These are phyloP conservation scores for Phymatocera aterrima DNA, from an alignment of 2,888 invertebrate genomes.

Conservation along the genomic window DNA sequence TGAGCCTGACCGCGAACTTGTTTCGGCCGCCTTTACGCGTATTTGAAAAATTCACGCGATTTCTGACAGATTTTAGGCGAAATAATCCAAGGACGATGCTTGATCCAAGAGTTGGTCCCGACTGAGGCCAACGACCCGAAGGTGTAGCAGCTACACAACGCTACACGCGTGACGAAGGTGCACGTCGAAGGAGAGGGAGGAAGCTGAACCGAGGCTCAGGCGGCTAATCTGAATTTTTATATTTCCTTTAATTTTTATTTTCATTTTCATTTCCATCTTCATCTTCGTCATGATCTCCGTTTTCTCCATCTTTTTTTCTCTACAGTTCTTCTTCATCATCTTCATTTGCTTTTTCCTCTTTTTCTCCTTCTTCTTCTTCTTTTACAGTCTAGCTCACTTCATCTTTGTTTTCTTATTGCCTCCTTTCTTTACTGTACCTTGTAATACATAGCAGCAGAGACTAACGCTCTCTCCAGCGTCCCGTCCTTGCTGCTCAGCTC, in stretches of 20 bases:
- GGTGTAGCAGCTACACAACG: conserved; percentile 40
- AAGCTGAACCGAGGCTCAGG: neutral
- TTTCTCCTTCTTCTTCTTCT: neutral
- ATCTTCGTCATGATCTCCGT: neutral
- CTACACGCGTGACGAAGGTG: conserved; percentile 12
- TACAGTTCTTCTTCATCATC: conserved; percentile 51
- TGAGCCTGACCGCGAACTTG: neutral
- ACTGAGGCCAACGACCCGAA: conserved; percentile 69
- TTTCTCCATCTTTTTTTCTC: neutral
- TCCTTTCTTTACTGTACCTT: neutral
- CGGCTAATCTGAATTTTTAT: conserved; percentile 5
- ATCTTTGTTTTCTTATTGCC: neutral
- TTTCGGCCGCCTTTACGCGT: neutral
- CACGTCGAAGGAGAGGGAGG: conserved; percentile 9
- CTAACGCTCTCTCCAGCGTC: conserved; percentile 16
- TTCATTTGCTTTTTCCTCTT: conserved; percentile 32
- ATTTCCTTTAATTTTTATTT: neutral
- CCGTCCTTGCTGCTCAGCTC: neutral
- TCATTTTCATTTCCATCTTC: neutral
- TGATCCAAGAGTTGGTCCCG: conserved; percentile 59
- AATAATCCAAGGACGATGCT: conserved; percentile 18
- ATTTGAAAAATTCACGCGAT: neutral
- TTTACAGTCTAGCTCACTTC: neutral
- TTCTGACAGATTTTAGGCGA: neutral
- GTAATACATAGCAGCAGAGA: neutral